Evolutionary conservation across 2,888 invertebrate species (phyloP), one percentile per base, ranked within the genome.

Genomic region (Oegoconia quadripuncta): DNA sequence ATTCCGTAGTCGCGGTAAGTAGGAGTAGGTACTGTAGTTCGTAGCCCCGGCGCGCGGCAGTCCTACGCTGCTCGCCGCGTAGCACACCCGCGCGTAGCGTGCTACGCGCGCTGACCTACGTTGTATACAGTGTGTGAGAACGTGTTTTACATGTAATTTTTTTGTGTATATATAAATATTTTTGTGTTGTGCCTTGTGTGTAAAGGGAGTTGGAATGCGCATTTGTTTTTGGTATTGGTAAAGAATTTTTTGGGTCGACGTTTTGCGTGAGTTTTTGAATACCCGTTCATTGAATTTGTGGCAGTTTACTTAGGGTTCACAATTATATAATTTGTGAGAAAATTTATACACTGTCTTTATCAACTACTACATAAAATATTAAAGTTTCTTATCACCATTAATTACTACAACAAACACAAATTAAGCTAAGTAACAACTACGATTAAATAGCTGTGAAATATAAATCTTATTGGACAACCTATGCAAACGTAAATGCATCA

Each of bases 41-140:
- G 20, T 12, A 14, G 11, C 14, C 18, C 25, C 34, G 16, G 35
- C 22, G 53, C 64, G 68, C 76, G 80, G 63, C 83, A 87, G 86
- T 86, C 75, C 82, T 82, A 79, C 83, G 80, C 59, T 61, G 70
- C 64, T 60, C 79, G 76, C 59, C 81, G 83, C 75, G 82, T 81
- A 75, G 81, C 59, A 59, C 65, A 68, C 74, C 62, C 82, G 81
- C 66, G 42, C 52, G 75, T 70, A 68, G 69, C 56, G 39, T 36
- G 62, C 78, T 73, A 72, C 78, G 76, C 7, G 46, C 70, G 74
- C 72, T 64, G 65, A 58, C 52, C 41, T 31, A 59, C 62, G 57
- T 59, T n/a, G n/a, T n/a, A n/a, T 64, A 59, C 58, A 61, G 61
- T 64, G 57, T 45, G 46, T 53, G 72, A 66, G 70, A 59, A 42